A percentile compares a stretch with the other conserved stretches of the same genome.
phyloP scores from a whole-genome alignment of 2,888 invertebrate genomes.

The Meandrusa payeni region DNA sequence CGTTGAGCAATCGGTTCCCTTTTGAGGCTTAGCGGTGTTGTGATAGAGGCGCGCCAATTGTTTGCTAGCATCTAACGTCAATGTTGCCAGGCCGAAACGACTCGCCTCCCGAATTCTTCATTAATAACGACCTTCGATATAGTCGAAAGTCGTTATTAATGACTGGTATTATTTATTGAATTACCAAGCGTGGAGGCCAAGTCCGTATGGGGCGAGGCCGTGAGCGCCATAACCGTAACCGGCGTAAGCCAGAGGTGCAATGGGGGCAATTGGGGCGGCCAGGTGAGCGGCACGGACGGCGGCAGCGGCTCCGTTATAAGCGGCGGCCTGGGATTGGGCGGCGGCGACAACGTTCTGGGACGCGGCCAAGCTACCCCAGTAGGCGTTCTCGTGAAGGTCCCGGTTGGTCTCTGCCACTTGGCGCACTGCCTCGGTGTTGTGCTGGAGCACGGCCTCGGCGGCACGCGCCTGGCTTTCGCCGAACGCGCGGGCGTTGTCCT shows the following conservation, averaged over 20 bases:
- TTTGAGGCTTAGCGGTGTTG: slow-evolving; percentile 36
- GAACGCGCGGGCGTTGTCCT: slow-evolving; percentile 57
- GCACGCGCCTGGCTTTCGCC: slow-evolving; percentile 61
- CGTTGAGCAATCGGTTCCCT: slow-evolving; percentile 54
- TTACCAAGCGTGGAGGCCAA: slow-evolving; percentile 58
- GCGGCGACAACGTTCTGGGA: slow-evolving; percentile 68
- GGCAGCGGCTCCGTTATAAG: slow-evolving; percentile 51
- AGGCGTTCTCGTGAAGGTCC: slow-evolving; percentile 66
- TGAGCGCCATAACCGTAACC: slow-evolving; percentile 33
- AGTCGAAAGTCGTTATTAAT: slow-evolving; percentile 28
- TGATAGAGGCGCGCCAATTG: slow-evolving; percentile 29
- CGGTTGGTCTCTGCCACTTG: slow-evolving; percentile 61
- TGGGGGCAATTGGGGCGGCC: slow-evolving; percentile 31
- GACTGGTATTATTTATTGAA: slow-evolving; percentile 21
- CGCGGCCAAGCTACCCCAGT: slow-evolving; percentile 68
- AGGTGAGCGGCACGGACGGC: slow-evolving; percentile 42
- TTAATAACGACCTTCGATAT: slow-evolving; percentile 29
- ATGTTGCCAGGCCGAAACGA: slow-evolving; percentile 32
- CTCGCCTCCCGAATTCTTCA: slow-evolving; percentile 28
- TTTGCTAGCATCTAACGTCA: neutral
- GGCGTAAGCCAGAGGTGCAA: slow-evolving; percentile 35
- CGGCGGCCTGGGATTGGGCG: slow-evolving; percentile 69
- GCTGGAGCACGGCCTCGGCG: slow-evolving; percentile 59
- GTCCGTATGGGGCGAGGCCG: slow-evolving; percentile 24
- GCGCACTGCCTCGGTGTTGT: slow-evolving; percentile 62